Conservation (phyloP, 2,113 vertebrate genomes). For the Candoia aspera region DNA sequence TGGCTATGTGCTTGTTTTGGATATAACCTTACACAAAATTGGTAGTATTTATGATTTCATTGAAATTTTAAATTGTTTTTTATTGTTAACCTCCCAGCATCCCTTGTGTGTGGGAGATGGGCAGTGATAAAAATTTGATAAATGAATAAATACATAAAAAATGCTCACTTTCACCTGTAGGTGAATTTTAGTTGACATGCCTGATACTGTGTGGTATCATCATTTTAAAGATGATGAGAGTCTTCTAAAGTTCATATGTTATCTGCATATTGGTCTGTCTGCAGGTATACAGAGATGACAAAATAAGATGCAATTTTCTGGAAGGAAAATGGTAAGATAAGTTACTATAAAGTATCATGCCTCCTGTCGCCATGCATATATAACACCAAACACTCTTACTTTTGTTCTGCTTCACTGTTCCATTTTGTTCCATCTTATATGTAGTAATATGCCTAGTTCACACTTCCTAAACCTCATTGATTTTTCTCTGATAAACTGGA, state of each 20-base stretch:
- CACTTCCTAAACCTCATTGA: neutral
- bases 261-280: neutral
- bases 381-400: conserved; percentile 24
- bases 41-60: too few species aligned
- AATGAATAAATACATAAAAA: too few species aligned
- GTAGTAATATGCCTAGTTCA: neutral
- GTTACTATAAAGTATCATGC: neutral
- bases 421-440: neutral
- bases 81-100: too few species aligned
- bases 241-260: neutral
- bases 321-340: neutral
- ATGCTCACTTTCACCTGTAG: neutral
- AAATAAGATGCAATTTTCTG: neutral
- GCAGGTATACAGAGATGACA: neutral
- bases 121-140: too few species aligned
- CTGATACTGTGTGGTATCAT: neutral
- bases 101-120: too few species aligned
- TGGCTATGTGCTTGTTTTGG: neutral
- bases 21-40: neutral
- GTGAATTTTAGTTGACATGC: neutral
- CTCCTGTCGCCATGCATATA: neutral
- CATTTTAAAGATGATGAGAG: neutral
- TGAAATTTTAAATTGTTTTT: too few species aligned
- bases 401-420: neutral
- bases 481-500: neutral